Conservation (phyloP, 2,888 invertebrate species). For the Gastracanthus pulcherrimus region DNA sequence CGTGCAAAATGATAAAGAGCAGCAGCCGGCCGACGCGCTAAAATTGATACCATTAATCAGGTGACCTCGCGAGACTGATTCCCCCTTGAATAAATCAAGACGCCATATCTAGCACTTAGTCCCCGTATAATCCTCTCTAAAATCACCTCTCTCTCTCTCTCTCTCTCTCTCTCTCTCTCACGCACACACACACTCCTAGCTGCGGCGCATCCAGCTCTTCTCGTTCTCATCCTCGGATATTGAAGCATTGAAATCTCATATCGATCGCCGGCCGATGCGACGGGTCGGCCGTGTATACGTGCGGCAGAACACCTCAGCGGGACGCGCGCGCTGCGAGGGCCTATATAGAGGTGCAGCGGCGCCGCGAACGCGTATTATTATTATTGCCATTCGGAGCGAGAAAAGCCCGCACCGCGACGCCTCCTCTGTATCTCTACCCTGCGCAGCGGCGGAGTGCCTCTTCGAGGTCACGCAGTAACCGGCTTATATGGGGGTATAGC, state of each 20-base stretch:
- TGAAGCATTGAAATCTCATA: constrained; percentile 41
- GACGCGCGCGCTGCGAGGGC: no score
- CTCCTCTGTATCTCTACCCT: neutral
- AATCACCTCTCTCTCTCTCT: no score
- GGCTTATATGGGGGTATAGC: constrained; percentile 26
- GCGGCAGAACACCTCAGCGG: no score
- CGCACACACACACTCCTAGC: no score
- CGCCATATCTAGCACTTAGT: neutral
- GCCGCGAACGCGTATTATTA: constrained; percentile 22
- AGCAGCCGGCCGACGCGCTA: neutral
- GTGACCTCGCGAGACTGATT: constrained; percentile 16
- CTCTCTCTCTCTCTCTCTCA: no score
- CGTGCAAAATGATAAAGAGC: constrained; percentile 29
- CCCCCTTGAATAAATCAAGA: constrained; percentile 28
- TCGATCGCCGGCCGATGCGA: constrained; percentile 23
- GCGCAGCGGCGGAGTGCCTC: neutral
- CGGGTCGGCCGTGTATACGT: neutral
- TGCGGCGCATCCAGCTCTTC: no score
- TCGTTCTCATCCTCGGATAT: no score
- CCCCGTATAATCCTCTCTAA: neutral
- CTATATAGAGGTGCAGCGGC: neutral
- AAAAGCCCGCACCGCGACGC: neutral
- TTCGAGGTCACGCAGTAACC: constrained; percentile 44
- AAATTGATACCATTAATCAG: constrained; percentile 40
- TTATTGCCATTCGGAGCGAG: constrained; percentile 29